Base-by-base conservation (phyloP, 1,140 invertebrate species). In the Helicoverpa armigera region DNA sequence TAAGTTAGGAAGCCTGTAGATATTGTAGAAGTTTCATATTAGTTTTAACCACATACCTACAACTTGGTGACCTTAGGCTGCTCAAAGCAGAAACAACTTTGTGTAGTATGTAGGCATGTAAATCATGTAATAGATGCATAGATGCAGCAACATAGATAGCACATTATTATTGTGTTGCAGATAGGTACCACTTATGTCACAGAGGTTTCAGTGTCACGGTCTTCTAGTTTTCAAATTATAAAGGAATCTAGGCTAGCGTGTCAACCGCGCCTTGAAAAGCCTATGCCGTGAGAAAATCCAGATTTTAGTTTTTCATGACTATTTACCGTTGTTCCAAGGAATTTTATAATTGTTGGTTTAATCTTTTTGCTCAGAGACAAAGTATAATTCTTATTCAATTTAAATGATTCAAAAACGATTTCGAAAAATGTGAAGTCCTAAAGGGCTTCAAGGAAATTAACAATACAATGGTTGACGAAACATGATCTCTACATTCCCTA, bases 121-220 rank as follows among this genome's bases (percentile, higher is more conserved):
- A 2, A 35, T 35, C 4, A 35, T 35, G 31, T 35, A 7, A 23
- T 23, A 23, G 23, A 23, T 23, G 23, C 35, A 3, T 35, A 35
- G 35, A 35, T 35, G 7, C 3, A 35, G 35, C 7, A 35, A 35
- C 7, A 35, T 35, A 35, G 35, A 5, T 35, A 35, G 35, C 35
- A 35, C 35, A 0, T 35, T 35, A 7, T 23, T 23, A 7, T 7
- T 35, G 35, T 35, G 1, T 11, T 16, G 11, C 35, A 14, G 9
- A 29, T 29, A 12, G 18, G 23, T 74, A 60, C 10, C 2, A 23
- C 60, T 18, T 35, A 60, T 35, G 35, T 23, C 51, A n/a, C 12
- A 63, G 2, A 51, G 56, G 56, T 63, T 83, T 74, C 79, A 75
- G 43, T 72, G 73, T 63, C 81, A 77, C 58, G 65, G 72, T 65